Base-by-base conservation (phyloP, 1,140 invertebrate genomes). In the Heliconius hewitsoni region DNA sequence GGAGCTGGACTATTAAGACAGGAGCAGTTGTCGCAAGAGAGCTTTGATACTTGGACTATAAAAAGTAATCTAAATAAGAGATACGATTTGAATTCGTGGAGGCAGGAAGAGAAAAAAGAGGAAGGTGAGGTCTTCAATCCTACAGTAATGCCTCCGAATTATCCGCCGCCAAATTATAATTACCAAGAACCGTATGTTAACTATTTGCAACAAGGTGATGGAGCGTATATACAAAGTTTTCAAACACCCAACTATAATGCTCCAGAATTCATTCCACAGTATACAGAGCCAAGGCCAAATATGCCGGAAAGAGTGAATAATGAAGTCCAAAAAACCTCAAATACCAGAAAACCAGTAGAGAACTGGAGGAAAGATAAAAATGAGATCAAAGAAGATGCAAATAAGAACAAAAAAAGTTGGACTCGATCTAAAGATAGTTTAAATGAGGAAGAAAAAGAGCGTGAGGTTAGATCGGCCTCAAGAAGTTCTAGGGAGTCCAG, bases 31-130 rank as follows among this genome's bases (percentile, higher is more conserved):
- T 85, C 87, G 8, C 91, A 90, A 34, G 90, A 93, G 9, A 89
- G 81, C 8, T 91, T 89, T 34, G 93, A 93, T 8, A 87, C 89
- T 2, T 91, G 90, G 90, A 87, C 87, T 11, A 77, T 87, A 0
- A 93, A 92, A 60, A 89, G 79, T 23, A 91, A 82, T 46, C 74
- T 94, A 3, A 87, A 79, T 2, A 94, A 94, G 55, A 74, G 93
- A 19, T 94, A 93, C 55, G 93, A 94, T 55, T 73, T 94, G 50
- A 94, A 94, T 78, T 92, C 92, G 0, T 94, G 93, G 93, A 78
- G 93, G 60, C 92, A 93, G 57, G 92, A 92, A 16, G 89, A 93
- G 11, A 90, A 90, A 23, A 88, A 89, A 30, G 87, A 91, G 19
- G 89, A 89, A 37, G 30, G 73, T 1, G 87, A 91, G 73, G 85